Evolutionary conservation across 2,888 invertebrate genomes (phyloP).

Genomic region (Cephus sareptanus): DNA sequence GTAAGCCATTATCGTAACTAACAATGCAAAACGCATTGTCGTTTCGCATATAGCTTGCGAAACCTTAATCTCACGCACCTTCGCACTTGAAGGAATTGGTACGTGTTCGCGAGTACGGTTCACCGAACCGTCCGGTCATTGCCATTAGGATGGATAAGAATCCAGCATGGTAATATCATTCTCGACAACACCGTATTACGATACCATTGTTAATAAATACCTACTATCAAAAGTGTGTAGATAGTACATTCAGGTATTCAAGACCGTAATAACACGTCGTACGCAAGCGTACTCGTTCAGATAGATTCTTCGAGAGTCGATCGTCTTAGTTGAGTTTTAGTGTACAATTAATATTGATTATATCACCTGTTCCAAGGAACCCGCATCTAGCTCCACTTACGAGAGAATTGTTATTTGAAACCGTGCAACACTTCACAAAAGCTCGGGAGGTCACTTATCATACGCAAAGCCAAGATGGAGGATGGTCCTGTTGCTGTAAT

Average conservation of each 20-base stretch:
- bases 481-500: constrained; percentile 1
- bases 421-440: background rate
- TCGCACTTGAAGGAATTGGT: constrained; percentile 8
- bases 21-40: constrained; percentile 13
- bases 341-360: background rate
- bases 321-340: background rate
- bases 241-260: background rate
- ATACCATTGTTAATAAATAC: background rate
- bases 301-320: background rate
- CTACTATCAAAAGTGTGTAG: background rate
- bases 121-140: background rate
- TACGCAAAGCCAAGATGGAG: background rate
- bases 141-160: background rate
- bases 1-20: constrained; percentile 14
- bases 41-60: background rate
- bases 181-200: background rate
- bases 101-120: constrained; percentile 20
- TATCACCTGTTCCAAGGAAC: background rate
- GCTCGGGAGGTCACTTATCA: background rate
- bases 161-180: background rate
- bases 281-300: background rate
- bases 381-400: background rate
- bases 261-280: background rate
- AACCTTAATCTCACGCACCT: constrained; percentile 14
- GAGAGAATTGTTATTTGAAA: background rate